phyloP scores from a whole-genome alignment of 2,113 vertebrate genomes.

The Corythaixoides concolor region DNA sequence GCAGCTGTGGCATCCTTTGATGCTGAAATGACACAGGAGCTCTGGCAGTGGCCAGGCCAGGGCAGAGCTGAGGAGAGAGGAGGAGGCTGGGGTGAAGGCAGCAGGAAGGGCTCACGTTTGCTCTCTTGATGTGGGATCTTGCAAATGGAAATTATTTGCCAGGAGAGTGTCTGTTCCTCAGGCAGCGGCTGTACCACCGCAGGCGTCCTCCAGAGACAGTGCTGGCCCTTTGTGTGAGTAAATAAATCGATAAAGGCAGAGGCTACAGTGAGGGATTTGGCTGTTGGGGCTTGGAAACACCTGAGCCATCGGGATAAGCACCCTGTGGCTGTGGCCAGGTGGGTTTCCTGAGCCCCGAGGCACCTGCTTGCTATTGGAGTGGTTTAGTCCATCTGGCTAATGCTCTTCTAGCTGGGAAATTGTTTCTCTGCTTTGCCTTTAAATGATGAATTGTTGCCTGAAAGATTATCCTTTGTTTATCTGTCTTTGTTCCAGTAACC shows the following conservation, averaged over 20 bases:
- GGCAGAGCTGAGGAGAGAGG: background rate
- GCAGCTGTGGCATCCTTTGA: background rate
- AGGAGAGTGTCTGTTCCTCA: constrained; percentile 32
- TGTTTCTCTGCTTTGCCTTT: constrained; percentile 45
- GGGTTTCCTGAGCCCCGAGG: background rate
- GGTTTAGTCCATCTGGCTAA: constrained; percentile 51
- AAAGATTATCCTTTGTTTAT: constrained; percentile 54
- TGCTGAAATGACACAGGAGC: background rate
- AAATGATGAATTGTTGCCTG: constrained; percentile 47
- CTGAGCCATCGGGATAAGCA: background rate
- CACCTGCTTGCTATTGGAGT: background rate
- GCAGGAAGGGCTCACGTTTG: background rate
- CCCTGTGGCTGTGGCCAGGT: background rate
- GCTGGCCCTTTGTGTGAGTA: background rate
- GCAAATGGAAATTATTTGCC: background rate
- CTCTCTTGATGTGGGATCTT: constrained; percentile 9
- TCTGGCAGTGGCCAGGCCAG: background rate
- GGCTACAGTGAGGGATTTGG: background rate
- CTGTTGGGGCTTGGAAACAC: background rate
- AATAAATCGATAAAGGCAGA: background rate
- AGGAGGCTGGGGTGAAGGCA: background rate
- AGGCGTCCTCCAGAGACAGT: background rate
- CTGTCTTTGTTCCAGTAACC: constrained; percentile 23
- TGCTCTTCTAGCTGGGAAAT: constrained; percentile 13
- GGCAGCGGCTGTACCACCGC: constrained; percentile 44